Base-by-base conservation (phyloP, 2,888 invertebrate species). In the Oxyteleia sp. region DNA sequence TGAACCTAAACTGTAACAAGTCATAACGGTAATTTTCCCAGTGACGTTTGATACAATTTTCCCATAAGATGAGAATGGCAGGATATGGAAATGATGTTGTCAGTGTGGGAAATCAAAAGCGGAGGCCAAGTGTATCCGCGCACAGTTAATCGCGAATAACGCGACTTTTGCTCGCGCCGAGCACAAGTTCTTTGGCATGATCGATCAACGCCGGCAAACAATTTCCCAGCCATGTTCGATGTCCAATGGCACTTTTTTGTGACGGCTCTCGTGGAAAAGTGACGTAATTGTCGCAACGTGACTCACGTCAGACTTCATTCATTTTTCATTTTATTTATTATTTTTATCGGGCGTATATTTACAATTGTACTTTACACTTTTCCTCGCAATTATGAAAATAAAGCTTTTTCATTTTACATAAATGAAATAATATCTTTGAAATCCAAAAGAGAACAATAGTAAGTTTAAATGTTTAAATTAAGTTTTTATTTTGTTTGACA, bases 71-170 rank as follows among this genome's bases (percentile, higher is more conserved):
- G 53, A 86, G 81, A 88, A 86, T 85, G 68, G 53, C 86, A 90
- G 90, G 89, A 90, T 89, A 88, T 86, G 87, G 88, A 87, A 89
- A 88, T 85, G 76, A 82, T 83, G 63, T 89, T 90, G 89, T 91
- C 90, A 85, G 88, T 84, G 88, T 88, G 91, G 84, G 91, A 91
- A 89, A 92, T 92, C 91, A 88, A 66, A 66, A 78, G 43, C 80
- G 78, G 85, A 82, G 87, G 85, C 89, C 86, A 86, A 74, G 76
- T 84, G 69, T 85, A 38, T 15, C 47, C n/a, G n/a, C 35, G 61
- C 20, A 26, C 57, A 75, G 76, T 47, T 79, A 86, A 69, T 84
- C 75, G 82, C 66, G 68, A 68, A 64, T 72, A 76, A 82, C 57
- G 59, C 68, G 82, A 85, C 69, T 74, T 38, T 82, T 71, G 71